Percentiles rank a stretch among this genome's conserved stretches.
Conservation (phyloP, 1,140 invertebrate genomes). For the Drosophila pandora region DNA sequence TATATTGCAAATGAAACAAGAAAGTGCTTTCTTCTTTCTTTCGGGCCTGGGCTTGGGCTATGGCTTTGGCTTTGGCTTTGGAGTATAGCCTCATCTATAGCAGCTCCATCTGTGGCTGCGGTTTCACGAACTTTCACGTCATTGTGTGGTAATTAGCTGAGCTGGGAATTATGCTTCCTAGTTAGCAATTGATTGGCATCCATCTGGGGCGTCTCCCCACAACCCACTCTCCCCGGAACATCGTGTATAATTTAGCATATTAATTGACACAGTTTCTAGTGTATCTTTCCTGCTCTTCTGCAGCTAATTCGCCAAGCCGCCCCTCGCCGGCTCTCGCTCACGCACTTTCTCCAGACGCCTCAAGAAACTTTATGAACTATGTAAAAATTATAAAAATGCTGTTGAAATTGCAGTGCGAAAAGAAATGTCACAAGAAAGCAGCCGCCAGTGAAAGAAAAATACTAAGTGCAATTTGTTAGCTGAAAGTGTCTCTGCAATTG, state of each 20-base stretch:
- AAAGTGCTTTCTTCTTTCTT: slow-evolving; percentile 62
- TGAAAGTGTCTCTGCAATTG: slow-evolving; percentile 73
- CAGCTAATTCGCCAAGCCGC: slow-evolving; percentile 2
- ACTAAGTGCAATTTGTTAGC: slow-evolving; percentile 73
- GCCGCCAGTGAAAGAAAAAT: slow-evolving; percentile 73
- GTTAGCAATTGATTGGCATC: slow-evolving; percentile 80
- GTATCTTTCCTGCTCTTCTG: slow-evolving; percentile 29
- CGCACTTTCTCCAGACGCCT: slow-evolving; percentile 68
- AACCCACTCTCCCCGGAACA: slow-evolving; percentile 10
- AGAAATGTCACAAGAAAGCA: slow-evolving; percentile 61
- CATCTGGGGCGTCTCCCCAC: slow-evolving; percentile 64
- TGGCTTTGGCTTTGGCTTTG: slow-evolving; percentile 18
- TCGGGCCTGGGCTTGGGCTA: slow-evolving; percentile 27
- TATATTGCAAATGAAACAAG: slow-evolving; percentile 65
- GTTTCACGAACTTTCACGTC: slow-evolving; percentile 63
- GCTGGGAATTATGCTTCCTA: slow-evolving; percentile 81
- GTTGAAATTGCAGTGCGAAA: slow-evolving; percentile 45
- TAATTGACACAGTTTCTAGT: slow-evolving; percentile 79
- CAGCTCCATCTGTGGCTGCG: slow-evolving; percentile 24
- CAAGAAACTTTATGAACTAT: slow-evolving; percentile 77
- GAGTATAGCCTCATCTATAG: slow-evolving; percentile 16
- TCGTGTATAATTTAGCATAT: slow-evolving; percentile 80
- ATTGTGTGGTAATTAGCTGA: slow-evolving; percentile 78
- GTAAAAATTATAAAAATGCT: slow-evolving; percentile 69
- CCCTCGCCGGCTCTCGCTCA: slow-evolving; percentile 5